Percentiles rank a stretch among this genome's conserved stretches.
Evolutionary conservation across 2,797 vertebrate genomes (phyloP).

Genomic region (Lutra lutra): DNA sequence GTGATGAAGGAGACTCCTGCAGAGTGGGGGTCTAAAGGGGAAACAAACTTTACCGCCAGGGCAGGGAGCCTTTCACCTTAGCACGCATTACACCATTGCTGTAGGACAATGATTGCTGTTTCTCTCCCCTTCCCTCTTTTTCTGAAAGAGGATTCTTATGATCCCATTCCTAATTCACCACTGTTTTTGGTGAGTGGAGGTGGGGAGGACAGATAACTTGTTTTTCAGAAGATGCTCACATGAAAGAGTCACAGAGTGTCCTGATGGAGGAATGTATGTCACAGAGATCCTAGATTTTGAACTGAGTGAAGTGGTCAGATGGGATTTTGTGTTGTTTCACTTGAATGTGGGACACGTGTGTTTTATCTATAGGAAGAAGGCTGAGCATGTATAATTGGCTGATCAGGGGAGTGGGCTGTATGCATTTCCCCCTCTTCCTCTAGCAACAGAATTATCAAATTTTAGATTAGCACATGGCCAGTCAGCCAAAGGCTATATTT

Average conservation of each 20-base stretch:
- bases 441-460: neutral
- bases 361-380: neutral
- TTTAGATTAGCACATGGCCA: neutral
- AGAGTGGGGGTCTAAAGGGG: neutral
- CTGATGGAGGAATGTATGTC: neutral
- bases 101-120: neutral
- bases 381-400: neutral
- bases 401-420: neutral
- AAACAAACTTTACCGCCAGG: neutral
- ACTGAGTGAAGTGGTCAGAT: neutral
- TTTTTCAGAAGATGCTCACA: neutral
- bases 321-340: neutral
- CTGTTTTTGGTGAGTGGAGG: neutral
- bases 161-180: neutral
- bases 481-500: neutral
- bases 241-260: neutral
- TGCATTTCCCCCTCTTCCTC: neutral
- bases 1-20: neutral
- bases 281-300: neutral
- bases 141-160: neutral
- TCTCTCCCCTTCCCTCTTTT: neutral
- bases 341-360: neutral
- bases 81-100: neutral
- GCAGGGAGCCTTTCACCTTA: neutral
- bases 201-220: neutral